Conservation (phyloP, 35 echinoderm and acorn worm genomes). For the Eucidaris tribuloides region DNA sequence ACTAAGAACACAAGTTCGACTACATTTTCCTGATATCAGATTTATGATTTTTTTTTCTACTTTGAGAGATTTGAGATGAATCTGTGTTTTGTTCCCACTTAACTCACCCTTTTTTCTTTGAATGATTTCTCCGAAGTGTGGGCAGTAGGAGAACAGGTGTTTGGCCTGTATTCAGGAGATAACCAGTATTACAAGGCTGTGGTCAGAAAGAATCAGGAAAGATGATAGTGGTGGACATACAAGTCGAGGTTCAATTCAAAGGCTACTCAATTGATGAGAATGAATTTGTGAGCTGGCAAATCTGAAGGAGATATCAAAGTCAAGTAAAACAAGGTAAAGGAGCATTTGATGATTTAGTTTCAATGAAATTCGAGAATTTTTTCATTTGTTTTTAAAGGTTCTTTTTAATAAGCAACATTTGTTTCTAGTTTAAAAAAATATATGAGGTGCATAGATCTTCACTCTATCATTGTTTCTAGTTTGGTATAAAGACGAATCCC, state of each 20-base stretch:
- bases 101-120: not conserved
- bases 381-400: too few relatives aligned
- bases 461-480: too few relatives aligned
- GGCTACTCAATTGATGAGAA: conserved; percentile 67
- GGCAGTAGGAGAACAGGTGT: conserved; percentile 44
- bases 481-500: too few relatives aligned
- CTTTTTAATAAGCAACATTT: too few relatives aligned
- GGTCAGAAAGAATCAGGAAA: not conserved
- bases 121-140: not conserved
- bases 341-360: not conserved
- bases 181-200: conserved; percentile 28
- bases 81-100: too few relatives aligned
- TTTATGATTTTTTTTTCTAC: too few relatives aligned
- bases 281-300: conserved; percentile 25
- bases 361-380: too few relatives aligned
- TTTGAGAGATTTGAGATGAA: too few relatives aligned
- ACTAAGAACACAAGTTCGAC: too few relatives aligned
- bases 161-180: conserved; percentile 50
- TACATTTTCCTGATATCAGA: too few relatives aligned
- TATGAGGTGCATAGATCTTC: too few relatives aligned
- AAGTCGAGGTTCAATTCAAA: conserved; percentile 32
- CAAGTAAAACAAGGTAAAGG: not conserved
- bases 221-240: not conserved
- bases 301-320: conserved; percentile 33
- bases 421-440: too few relatives aligned